Conservation (phyloP, 37 sponge, comb jelly and placozoan genomes). For the Mnemiopsis leidyi region DNA sequence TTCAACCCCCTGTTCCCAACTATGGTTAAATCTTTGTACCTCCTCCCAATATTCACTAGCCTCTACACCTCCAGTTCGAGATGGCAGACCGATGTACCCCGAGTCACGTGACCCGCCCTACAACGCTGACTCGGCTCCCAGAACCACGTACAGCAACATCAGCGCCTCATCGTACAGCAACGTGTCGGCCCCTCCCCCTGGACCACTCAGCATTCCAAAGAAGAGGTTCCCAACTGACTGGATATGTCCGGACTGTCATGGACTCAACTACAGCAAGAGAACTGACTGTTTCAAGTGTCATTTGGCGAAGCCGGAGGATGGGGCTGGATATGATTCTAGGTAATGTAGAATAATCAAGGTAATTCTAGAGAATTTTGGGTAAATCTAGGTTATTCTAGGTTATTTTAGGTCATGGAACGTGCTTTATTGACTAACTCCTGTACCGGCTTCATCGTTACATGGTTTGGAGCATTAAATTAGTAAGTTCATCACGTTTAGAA, state of each 20-base stretch:
- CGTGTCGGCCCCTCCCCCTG: neutral
- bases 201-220: slow-evolving; percentile 31
- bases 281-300: slow-evolving; percentile 33
- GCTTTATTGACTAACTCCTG: too few species aligned
- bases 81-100: neutral
- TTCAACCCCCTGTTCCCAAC: too few species aligned
- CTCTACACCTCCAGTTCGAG: neutral
- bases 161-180: neutral
- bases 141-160: neutral
- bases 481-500: too few species aligned
- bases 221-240: slow-evolving; percentile 50
- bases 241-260: slow-evolving; percentile 42
- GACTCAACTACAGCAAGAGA: slow-evolving; percentile 9
- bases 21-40: too few species aligned
- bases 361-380: too few species aligned
- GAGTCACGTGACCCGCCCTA: neutral
- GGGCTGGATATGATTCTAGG: neutral
- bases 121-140: neutral
- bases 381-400: too few species aligned
- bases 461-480: too few species aligned
- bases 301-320: slow-evolving; percentile 15
- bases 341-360: too few species aligned
- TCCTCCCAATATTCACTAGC: too few species aligned
- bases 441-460: too few species aligned
- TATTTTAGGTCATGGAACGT: too few species aligned